Evolutionary conservation across 2,113 vertebrate genomes (phyloP), one percentile per base, ranked within the genome.

Genomic region (Colinus virginianus): DNA sequence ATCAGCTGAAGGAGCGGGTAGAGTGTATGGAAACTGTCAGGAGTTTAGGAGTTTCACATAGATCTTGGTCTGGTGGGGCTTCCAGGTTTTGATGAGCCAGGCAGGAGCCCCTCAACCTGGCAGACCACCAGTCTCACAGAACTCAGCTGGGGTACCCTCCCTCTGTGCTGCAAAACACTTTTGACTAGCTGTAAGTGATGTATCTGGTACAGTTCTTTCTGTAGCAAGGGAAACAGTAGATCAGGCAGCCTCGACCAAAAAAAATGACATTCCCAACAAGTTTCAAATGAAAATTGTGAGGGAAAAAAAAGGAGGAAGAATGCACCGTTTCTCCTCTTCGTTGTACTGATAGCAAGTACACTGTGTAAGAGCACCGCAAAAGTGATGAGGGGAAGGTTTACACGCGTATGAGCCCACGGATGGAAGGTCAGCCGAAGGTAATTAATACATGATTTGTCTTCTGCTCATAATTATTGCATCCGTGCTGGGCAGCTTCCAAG

Each of bases 301-400:
- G 3, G 3, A 3, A 4, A 9, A 20, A 22, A 36, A 36, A 48
- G 15, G 0, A 38, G n/a, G n/a, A 63, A 10, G 18, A 58, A 11
- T 7, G 25, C 6, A 14, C 26, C 42, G 1, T 56, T 88, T 90
- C 56, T 90, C 7, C 23, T 88, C 42, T 81, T 83, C 85, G 6
- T 6, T 36, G 8, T 71, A 0, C 6, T n/a, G n/a, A 72, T 22
- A 66, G 90, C 23, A 72, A 79, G 87, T 23, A 9, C 15, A 34
- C 21, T 7, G 6, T 5, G 30, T 43, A 32, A 58, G 40, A 72
- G 22, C 43, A 61, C 34, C 72, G 45, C 66, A 69, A 78, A 92
- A 36, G 15, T 36, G 58, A 11, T 25, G 26, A 61, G 14, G n/a
- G 25, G 30, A 19, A 9, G 6, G 64, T 87, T 87, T 53, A 46